Evolutionary conservation across 2,888 invertebrate genomes (phyloP).

Genomic region (Oxyteleia sp.): DNA sequence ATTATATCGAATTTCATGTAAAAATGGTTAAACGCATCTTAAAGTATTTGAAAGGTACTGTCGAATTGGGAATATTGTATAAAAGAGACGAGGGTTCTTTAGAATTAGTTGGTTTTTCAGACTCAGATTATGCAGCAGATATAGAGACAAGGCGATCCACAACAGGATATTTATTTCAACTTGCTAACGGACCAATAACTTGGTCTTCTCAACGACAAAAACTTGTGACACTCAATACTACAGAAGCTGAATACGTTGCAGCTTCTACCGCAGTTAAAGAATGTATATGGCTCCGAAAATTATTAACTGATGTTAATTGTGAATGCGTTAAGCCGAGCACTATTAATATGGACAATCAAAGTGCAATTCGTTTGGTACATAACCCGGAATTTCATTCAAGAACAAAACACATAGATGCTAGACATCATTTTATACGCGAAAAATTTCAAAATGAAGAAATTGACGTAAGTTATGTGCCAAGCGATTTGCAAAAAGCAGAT

Average conservation of each 20-base stretch:
- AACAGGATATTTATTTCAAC: constrained; percentile 57
- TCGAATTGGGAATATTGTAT: constrained; percentile 54
- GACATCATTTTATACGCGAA: constrained; percentile 72
- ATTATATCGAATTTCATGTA: constrained; percentile 44
- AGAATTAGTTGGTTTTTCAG: constrained; percentile 72
- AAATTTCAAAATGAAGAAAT: constrained; percentile 26
- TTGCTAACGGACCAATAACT: no score
- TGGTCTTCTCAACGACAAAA: constrained; percentile 63
- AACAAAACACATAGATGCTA: constrained; percentile 76
- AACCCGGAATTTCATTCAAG: constrained; percentile 75
- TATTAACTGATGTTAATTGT: background rate
- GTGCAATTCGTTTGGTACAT: constrained; percentile 72
- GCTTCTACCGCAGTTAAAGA: background rate
- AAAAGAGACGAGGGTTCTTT: constrained; percentile 5
- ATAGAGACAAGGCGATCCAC: constrained; percentile 52
- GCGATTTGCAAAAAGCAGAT: constrained; percentile 26
- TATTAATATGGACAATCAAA: constrained; percentile 75
- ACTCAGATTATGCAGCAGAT: constrained; percentile 72
- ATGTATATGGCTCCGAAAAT: background rate
- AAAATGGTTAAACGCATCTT: constrained; percentile 64
- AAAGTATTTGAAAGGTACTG: constrained; percentile 66
- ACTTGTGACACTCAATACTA: no score
- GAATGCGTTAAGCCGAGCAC: background rate
- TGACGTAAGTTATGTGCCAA: constrained; percentile 19
- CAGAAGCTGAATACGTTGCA: no score